phyloP scores from a whole-genome alignment of 2,888 invertebrate species.

The Galerucella nymphaeae region DNA sequence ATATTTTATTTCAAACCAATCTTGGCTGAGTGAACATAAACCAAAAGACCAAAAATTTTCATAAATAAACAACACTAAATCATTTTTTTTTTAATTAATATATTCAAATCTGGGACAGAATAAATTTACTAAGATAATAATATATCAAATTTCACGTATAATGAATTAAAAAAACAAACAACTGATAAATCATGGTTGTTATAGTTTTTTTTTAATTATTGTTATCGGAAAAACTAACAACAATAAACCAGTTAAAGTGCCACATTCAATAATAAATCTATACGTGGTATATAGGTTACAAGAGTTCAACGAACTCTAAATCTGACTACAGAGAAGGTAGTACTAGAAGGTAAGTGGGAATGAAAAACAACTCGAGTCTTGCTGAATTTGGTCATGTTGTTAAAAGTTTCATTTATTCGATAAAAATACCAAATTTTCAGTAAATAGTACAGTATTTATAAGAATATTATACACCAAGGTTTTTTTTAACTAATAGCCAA shows the following conservation, averaged over 20 bases:
- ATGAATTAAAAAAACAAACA: background rate
- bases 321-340: conserved; percentile 8
- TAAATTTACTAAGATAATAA: background rate
- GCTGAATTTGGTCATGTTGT: conserved; percentile 1
- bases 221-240: background rate
- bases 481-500: too few relatives aligned
- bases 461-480: too few relatives aligned
- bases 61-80: background rate
- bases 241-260: background rate
- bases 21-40: too few relatives aligned
- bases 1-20: too few relatives aligned
- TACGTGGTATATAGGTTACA: conserved; percentile 26
- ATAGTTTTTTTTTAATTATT: background rate
- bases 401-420: background rate
- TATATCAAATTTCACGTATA: background rate
- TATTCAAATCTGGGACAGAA: background rate
- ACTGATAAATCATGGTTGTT: background rate
- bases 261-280: conserved; percentile 6
- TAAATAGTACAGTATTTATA: background rate
- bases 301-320: conserved; percentile 24
- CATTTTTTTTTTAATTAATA: background rate
- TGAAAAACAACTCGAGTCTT: conserved; percentile 3
- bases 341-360: conserved; percentile 20
- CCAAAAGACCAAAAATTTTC: too few relatives aligned
- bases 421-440: conserved; percentile 7